phyloP scores from a whole-genome alignment of 1,140 invertebrate genomes.

The Chymomyza costata region DNA sequence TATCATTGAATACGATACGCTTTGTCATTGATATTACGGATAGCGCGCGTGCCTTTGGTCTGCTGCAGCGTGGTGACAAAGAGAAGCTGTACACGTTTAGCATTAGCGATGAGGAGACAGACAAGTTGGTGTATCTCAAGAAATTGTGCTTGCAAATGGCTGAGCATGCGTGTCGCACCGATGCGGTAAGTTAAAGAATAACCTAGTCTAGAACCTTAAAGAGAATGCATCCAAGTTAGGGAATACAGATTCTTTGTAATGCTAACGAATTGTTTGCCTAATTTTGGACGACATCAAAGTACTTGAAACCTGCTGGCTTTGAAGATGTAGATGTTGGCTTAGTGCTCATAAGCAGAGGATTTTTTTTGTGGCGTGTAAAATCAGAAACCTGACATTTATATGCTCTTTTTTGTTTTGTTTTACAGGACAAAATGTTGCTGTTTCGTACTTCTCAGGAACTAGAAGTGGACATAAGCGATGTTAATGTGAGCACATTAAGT shows the following conservation, averaged over 20 bases:
- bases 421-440: constrained; percentile 76
- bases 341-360: too few relatives aligned
- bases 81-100: constrained; percentile 92
- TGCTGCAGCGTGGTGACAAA: constrained; percentile 88
- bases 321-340: too few relatives aligned
- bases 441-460: constrained; percentile 83
- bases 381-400: too few relatives aligned
- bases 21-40: constrained; percentile 90
- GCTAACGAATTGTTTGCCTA: too few relatives aligned
- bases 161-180: constrained; percentile 88
- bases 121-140: constrained; percentile 87
- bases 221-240: too few relatives aligned
- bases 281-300: too few relatives aligned
- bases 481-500: constrained; percentile 87
- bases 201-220: too few relatives aligned
- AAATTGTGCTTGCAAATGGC: constrained; percentile 91
- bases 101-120: constrained; percentile 85
- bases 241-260: too few relatives aligned
- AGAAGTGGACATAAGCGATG: constrained; percentile 89
- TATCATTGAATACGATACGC: constrained; percentile 91
- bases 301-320: too few relatives aligned
- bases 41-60: constrained; percentile 91
- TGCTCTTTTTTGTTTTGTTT: constrained; percentile 11
- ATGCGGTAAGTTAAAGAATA: constrained; percentile 80
- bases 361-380: too few relatives aligned